These are phyloP conservation scores for Belgica antarctica DNA, from an alignment of 2,888 invertebrate species.

Conservation along the genomic window DNA sequence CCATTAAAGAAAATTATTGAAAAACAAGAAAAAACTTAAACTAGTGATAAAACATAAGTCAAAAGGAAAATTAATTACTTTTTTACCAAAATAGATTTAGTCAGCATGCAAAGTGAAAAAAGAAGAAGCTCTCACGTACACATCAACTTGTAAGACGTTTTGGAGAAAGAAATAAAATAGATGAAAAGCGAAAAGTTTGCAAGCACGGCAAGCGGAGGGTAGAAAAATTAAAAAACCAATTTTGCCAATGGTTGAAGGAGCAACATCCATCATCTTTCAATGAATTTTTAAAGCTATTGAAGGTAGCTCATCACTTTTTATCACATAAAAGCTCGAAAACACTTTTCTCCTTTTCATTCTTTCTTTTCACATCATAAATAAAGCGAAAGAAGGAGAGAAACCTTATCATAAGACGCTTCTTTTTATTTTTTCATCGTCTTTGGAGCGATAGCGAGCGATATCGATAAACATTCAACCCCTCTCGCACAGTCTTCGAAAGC, in stretches of 20 bases:
- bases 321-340: conserved; percentile 10
- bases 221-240: background rate
- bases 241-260: background rate
- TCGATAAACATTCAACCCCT: conserved; percentile 1
- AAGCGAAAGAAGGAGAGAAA: conserved; percentile 7
- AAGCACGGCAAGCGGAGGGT: background rate
- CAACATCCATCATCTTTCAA: conserved; percentile 10
- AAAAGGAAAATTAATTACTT: conserved; percentile 40
- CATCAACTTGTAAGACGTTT: background rate
- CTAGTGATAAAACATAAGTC: conserved; percentile 38
- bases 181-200: no score
- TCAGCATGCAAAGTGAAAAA: conserved; percentile 20
- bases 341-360: background rate
- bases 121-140: background rate
- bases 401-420: conserved; percentile 11
- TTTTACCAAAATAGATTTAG: conserved; percentile 42
- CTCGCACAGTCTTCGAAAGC: background rate
- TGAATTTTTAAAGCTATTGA: conserved; percentile 26
- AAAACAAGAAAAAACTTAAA: conserved; percentile 15
- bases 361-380: conserved; percentile 24
- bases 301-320: conserved; percentile 22
- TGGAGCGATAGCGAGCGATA: background rate
- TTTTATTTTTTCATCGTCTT: background rate
- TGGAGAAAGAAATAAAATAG: background rate
- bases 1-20: conserved; percentile 28